A percentile compares a stretch with the other conserved stretches of the same genome.
Evolutionary conservation across 2,888 invertebrate species (phyloP).

Genomic region (Drosophila borborema): DNA sequence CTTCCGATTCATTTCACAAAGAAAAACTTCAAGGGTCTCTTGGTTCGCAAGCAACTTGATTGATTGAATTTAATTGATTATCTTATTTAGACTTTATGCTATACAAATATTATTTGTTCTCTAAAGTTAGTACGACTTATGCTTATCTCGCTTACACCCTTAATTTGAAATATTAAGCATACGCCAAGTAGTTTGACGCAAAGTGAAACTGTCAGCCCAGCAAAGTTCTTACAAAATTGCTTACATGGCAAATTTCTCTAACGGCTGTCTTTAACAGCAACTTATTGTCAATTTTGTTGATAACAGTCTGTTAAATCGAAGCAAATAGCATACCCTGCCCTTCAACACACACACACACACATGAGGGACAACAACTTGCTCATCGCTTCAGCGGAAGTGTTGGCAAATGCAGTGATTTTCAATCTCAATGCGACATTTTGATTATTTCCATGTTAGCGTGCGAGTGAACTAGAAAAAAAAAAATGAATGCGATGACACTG

Average conservation of each 20-base stretch:
- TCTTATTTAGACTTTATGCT: not conserved
- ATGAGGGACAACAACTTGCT: constrained; percentile 70
- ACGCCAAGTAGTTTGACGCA: constrained; percentile 20
- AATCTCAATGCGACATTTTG: constrained; percentile 81
- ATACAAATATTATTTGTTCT: not conserved
- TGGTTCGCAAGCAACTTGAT: not conserved
- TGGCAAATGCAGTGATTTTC: constrained; percentile 81
- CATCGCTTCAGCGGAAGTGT: constrained; percentile 81
- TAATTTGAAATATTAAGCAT: constrained; percentile 43
- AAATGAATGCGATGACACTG: constrained; percentile 58
- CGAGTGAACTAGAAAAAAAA: constrained; percentile 55
- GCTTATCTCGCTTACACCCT: constrained; percentile 3
- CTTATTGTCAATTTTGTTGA: constrained; percentile 80
- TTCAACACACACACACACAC: constrained; percentile 6
- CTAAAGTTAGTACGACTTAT: not conserved
- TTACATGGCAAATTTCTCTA: constrained; percentile 74
- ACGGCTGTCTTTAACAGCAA: constrained; percentile 79
- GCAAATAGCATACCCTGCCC: constrained; percentile 4
- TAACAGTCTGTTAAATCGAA: constrained; percentile 63
- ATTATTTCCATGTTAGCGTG: constrained; percentile 80
- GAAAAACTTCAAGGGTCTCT: not conserved
- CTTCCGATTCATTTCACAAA: not conserved
- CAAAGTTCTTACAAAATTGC: constrained; percentile 65
- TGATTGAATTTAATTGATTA: not conserved
- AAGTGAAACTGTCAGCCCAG: constrained; percentile 27